Evolutionary conservation across 2,797 vertebrate species (phyloP), one percentile per base, ranked within the genome.

Genomic region (Aphelocoma californica): DNA sequence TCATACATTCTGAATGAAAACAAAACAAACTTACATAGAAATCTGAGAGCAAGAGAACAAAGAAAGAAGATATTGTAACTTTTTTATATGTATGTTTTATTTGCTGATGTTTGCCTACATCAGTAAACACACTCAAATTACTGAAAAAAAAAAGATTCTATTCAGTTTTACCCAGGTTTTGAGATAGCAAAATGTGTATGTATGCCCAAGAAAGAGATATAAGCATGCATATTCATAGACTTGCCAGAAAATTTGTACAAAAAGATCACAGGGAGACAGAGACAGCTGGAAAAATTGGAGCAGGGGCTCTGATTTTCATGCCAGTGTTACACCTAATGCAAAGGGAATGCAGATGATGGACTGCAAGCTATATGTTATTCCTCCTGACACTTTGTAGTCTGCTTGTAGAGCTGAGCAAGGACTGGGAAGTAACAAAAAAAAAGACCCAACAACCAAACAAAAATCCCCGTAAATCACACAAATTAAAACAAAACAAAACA

Each of bases 251-350:
- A 97, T 96, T 91, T 96, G 93, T 96, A 96, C 97, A 58, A 51
- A 97, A 98, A 97, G 97, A 98, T 98, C 98, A 98, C 96, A 98
- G 96, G 95, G 92, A 96, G 58, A 96, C 94, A 96, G 94, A 97
- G 96, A 98, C 97, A 98, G 98, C 97, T 98, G 98, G 97, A 98
- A 98, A 98, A 97, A 97, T 97, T 97, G 97, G 96, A 97, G 96
- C 97, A 51, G 67, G 82, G 91, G 94, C 96, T 97, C 94, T 18
- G 51, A 95, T 97, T 97, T 97, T 96, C 92, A 91, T 96, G 97
- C 97, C 96, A 98, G 95, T 90, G 92, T 93, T 95, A 95, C 94
- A 98, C 95, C 97, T 97, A 98, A 98, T 96, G 96, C 96, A 80
- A 95, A 96, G 97, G 87, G 96, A 97, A 97, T 97, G 96, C 91